phyloP scores from a whole-genome alignment of 2,888 invertebrate species.

The Autographa gamma region DNA sequence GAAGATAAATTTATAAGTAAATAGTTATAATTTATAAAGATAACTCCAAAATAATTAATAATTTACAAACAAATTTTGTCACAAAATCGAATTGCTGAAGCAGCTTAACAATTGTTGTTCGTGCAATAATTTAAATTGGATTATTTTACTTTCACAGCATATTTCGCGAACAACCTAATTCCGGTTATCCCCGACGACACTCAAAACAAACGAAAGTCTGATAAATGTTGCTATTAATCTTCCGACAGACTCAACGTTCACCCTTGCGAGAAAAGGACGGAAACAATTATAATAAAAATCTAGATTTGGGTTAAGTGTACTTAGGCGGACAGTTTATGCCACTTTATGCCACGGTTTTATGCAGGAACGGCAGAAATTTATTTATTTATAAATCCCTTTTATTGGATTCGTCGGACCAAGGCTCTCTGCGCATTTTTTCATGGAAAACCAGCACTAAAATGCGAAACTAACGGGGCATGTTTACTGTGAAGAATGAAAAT shows the following conservation, averaged over 20 bases:
- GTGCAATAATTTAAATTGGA: constrained; percentile 78
- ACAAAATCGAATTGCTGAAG: constrained; percentile 42
- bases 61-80: constrained; percentile 51
- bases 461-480: constrained; percentile 22
- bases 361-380: constrained; percentile 46
- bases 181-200: constrained; percentile 81
- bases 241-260: constrained; percentile 68
- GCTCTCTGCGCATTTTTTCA: constrained; percentile 25
- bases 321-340: constrained; percentile 58
- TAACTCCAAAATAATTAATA: constrained; percentile 38
- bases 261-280: constrained; percentile 70
- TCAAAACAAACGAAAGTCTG: constrained; percentile 86
- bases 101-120: constrained; percentile 61
- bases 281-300: constrained; percentile 71
- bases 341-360: constrained; percentile 49
- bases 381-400: constrained; percentile 49
- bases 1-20: not conserved
- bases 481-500: constrained; percentile 36
- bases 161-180: constrained; percentile 81
- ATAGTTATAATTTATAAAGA: not conserved
- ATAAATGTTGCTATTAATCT: constrained; percentile 85
- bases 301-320: constrained; percentile 70
- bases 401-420: constrained; percentile 33
- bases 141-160: constrained; percentile 78
- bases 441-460: constrained; percentile 30